Evolutionary conservation across 2,888 invertebrate species (phyloP).

Genomic region (Caenorhabditis virilis): DNA sequence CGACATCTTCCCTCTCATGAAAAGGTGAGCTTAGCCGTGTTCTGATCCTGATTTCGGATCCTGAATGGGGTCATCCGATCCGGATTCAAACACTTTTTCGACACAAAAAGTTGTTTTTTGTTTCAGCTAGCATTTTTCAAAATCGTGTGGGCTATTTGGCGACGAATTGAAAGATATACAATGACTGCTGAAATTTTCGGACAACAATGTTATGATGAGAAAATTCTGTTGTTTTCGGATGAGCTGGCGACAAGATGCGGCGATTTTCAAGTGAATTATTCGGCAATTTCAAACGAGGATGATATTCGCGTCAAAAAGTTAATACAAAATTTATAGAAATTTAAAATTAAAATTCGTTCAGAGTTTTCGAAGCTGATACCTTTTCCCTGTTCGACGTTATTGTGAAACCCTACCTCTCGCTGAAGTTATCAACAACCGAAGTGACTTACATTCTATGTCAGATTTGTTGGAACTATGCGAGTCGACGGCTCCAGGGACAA

Average conservation of each 20-base stretch:
- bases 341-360: background rate
- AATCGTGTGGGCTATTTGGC: conserved; percentile 34
- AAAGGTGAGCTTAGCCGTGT: too few species aligned
- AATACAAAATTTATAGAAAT: too few species aligned
- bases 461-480: conserved; percentile 32
- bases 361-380: conserved; percentile 5
- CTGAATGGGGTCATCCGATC: too few species aligned
- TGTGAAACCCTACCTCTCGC: conserved; percentile 5
- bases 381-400: conserved; percentile 10
- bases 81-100: background rate
- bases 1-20: conserved; percentile 13
- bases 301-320: too few species aligned
- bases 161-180: conserved; percentile 15
- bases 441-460: conserved; percentile 14
- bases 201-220: conserved; percentile 11
- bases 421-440: conserved; percentile 12
- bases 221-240: conserved; percentile 12
- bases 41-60: too few species aligned
- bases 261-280: conserved; percentile 11
- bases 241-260: conserved; percentile 3
- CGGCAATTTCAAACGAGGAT: conserved; percentile 2
- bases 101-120: background rate
- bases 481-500: conserved; percentile 32
- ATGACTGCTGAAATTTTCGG: conserved; percentile 18
- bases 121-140: conserved; percentile 23